Percentiles rank a stretch among this genome's conserved stretches.
Conservation (phyloP, 2,113 vertebrate species). For the Caranx ignobilis region DNA sequence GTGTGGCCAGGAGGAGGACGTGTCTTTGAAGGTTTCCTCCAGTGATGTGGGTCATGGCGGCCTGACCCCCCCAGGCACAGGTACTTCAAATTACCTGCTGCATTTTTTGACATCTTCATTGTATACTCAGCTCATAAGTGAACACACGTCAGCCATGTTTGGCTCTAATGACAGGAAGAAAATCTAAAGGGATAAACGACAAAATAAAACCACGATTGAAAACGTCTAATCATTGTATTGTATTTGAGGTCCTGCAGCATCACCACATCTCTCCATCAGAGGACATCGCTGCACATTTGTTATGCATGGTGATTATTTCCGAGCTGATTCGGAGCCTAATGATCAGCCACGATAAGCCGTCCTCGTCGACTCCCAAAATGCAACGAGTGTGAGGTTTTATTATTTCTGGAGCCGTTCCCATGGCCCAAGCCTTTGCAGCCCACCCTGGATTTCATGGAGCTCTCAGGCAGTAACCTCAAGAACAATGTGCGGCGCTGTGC, state of each 20-base stretch:
- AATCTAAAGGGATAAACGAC: neutral
- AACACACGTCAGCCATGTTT: too few relatives aligned
- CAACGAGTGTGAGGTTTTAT: constrained; percentile 47
- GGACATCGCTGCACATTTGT: constrained; percentile 21
- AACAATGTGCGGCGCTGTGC: constrained; percentile 66
- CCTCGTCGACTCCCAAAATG: constrained; percentile 6
- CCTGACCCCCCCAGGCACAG: neutral
- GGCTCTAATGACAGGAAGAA: neutral
- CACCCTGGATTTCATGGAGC: constrained; percentile 71
- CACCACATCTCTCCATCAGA: neutral
- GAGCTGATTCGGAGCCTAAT: constrained; percentile 27
- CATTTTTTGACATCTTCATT: too few relatives aligned
- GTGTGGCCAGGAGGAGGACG: neutral
- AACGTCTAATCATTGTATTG: neutral
- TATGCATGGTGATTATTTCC: constrained; percentile 22
- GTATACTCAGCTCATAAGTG: too few relatives aligned
- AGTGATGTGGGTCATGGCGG: neutral
- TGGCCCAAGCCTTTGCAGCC: constrained; percentile 41
- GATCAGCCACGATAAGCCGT: constrained; percentile 46
- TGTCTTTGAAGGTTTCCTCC: neutral
- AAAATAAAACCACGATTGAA: neutral
- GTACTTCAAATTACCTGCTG: too few relatives aligned
- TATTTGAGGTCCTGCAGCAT: neutral
- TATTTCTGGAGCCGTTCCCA: constrained; percentile 60
- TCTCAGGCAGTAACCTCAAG: constrained; percentile 47